Percentiles rank a stretch among this genome's conserved stretches.
Conservation (phyloP, 53 echinoderm and acorn worm genomes). For the Zoroaster sp. region DNA sequence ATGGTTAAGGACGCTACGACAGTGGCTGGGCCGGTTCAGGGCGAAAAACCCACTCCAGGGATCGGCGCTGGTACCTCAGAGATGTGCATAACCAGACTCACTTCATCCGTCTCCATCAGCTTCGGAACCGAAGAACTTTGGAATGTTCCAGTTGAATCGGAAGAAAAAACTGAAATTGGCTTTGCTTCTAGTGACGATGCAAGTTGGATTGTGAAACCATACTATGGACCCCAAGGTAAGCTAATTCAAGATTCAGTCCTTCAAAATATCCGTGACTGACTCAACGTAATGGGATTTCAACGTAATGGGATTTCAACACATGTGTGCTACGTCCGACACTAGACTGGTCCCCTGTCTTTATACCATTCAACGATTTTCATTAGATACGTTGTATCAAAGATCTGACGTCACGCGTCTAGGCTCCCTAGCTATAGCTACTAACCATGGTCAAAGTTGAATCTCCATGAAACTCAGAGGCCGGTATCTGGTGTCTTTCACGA, state of each 20-base stretch:
- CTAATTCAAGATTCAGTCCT: not conserved
- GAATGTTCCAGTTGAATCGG: not conserved
- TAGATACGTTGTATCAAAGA: no score
- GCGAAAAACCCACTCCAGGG: not conserved
- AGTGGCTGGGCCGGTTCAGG: not conserved
- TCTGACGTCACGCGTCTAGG: no score
- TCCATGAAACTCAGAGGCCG: no score
- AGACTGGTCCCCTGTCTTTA: no score
- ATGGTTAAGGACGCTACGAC: not conserved
- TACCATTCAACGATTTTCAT: no score
- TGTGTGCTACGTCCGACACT: no score
- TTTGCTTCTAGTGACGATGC: conserved; percentile 6
- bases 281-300: no score
- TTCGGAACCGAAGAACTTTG: not conserved
- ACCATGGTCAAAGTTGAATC: no score
- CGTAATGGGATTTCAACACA: no score
- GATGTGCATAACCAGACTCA: not conserved
- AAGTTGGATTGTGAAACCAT: not conserved
- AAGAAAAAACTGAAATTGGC: not conserved
- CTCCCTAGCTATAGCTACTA: no score
- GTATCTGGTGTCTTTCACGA: no score
- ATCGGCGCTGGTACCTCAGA: not conserved
- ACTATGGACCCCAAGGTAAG: not conserved
- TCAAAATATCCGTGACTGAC: no score
- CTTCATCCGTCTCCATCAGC: not conserved